Conservation (phyloP, 2,888 invertebrate species). For the Augiades crinisus region DNA sequence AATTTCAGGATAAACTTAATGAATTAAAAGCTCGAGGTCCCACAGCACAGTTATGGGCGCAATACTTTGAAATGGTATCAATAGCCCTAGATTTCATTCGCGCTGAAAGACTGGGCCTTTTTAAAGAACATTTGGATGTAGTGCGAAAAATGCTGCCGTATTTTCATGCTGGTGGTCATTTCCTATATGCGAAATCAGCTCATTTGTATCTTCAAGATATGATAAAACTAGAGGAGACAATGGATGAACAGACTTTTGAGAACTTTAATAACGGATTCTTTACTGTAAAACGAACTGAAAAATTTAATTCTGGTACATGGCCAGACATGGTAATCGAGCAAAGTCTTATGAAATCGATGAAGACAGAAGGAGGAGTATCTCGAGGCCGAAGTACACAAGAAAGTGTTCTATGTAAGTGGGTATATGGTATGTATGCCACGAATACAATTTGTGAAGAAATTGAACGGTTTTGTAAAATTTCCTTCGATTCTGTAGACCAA, state of each 20-base stretch:
- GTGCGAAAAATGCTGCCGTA: slow-evolving; percentile 44
- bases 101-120: slow-evolving; percentile 29
- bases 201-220: slow-evolving; percentile 43
- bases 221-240: not conserved
- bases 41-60: slow-evolving; percentile 45
- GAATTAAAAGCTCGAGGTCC: slow-evolving; percentile 36
- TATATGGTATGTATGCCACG: slow-evolving; percentile 32
- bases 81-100: slow-evolving; percentile 35
- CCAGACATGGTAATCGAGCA: slow-evolving; percentile 51
- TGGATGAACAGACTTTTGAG: slow-evolving; percentile 42
- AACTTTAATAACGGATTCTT: slow-evolving; percentile 46
- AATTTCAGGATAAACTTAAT: slow-evolving; percentile 35
- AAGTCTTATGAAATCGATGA: slow-evolving; percentile 46
- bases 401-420: slow-evolving; percentile 51
- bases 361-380: slow-evolving; percentile 47
- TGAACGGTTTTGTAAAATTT: slow-evolving; percentile 43
- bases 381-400: slow-evolving; percentile 45
- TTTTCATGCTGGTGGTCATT: slow-evolving; percentile 33
- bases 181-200: slow-evolving; percentile 33
- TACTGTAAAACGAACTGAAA: slow-evolving; percentile 46
- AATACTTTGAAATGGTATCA: slow-evolving; percentile 46
- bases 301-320: slow-evolving; percentile 51
- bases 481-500: slow-evolving; percentile 45
- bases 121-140: slow-evolving; percentile 41
- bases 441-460: slow-evolving; percentile 42